Conservation (phyloP, 2,888 invertebrate species). For the Chymomyza fuscimana region DNA sequence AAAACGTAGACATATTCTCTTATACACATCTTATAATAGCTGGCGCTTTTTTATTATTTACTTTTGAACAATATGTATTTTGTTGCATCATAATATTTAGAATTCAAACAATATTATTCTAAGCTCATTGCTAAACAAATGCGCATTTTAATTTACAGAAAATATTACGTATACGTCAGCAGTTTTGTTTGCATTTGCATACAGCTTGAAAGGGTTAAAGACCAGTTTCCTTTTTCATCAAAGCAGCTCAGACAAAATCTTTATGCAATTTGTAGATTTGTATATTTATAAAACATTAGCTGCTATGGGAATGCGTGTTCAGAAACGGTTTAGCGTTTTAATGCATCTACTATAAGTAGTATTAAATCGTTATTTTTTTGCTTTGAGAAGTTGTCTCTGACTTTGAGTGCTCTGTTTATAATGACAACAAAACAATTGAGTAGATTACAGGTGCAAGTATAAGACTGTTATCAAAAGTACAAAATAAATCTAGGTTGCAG, state of each 20-base stretch:
- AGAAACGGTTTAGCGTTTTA: too few relatives aligned
- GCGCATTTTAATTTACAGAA: conserved; percentile 12
- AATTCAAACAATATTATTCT: conserved; percentile 18
- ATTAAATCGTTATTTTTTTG: background rate
- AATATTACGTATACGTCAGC: conserved; percentile 21
- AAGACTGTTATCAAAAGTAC: background rate
- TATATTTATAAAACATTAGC: background rate
- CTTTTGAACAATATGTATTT: background rate
- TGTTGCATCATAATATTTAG: conserved; percentile 43
- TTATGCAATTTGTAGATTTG: conserved; percentile 19
- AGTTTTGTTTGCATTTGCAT: background rate
- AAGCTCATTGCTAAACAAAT: conserved; percentile 10
- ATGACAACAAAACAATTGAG: background rate
- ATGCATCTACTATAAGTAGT: background rate
- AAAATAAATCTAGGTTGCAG: background rate
- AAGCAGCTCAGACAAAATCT: background rate
- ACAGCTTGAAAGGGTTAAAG: background rate
- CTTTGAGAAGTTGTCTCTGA: too few relatives aligned
- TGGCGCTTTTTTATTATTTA: too few relatives aligned
- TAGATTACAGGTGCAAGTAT: background rate
- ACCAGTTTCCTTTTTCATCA: background rate
- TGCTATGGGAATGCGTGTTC: too few relatives aligned
- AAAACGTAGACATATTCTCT: too few relatives aligned
- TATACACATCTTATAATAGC: too few relatives aligned
- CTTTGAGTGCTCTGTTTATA: too few relatives aligned